Evolutionary conservation across 2,113 vertebrate species (phyloP).

Genomic region (Periophthalmus modestus): DNA sequence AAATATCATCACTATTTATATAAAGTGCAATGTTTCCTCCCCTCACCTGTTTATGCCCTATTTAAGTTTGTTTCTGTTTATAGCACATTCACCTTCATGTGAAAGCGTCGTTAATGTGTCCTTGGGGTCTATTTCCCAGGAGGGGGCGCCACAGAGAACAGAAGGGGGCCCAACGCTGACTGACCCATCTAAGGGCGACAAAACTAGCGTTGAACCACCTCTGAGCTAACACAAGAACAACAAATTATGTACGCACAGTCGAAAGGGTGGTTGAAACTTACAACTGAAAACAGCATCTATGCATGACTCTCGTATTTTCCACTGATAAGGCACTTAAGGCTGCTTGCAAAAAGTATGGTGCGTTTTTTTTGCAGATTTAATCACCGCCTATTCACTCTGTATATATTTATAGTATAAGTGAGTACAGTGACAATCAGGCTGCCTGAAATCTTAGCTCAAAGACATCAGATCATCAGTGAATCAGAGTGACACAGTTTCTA

Average conservation of each 20-base stretch:
- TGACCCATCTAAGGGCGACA: constrained; percentile 63
- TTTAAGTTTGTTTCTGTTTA: constrained; percentile 45
- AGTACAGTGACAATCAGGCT: background rate
- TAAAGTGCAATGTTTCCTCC: background rate
- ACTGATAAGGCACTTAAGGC: background rate
- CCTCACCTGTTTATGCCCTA: constrained; percentile 1
- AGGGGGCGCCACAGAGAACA: constrained; percentile 59
- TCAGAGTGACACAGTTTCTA: background rate
- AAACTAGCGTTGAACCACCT: constrained; percentile 51
- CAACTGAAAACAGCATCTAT: background rate
- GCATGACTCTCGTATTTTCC: background rate
- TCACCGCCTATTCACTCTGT: background rate
- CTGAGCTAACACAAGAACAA: constrained; percentile 35
- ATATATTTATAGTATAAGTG: background rate
- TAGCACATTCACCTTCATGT: constrained; percentile 47
- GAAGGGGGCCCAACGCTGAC: constrained; percentile 68
- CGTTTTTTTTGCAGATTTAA: background rate
- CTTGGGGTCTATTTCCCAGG: constrained; percentile 56
- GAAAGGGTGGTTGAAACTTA: background rate
- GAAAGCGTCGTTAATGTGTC: constrained; percentile 38
- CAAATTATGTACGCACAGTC: background rate
- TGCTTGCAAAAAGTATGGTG: background rate
- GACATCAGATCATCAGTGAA: background rate
- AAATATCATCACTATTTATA: background rate
- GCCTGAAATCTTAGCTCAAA: background rate